These are phyloP conservation scores for Ceramica pisi DNA, from an alignment of 2,888 invertebrate genomes.

Conservation along the genomic window DNA sequence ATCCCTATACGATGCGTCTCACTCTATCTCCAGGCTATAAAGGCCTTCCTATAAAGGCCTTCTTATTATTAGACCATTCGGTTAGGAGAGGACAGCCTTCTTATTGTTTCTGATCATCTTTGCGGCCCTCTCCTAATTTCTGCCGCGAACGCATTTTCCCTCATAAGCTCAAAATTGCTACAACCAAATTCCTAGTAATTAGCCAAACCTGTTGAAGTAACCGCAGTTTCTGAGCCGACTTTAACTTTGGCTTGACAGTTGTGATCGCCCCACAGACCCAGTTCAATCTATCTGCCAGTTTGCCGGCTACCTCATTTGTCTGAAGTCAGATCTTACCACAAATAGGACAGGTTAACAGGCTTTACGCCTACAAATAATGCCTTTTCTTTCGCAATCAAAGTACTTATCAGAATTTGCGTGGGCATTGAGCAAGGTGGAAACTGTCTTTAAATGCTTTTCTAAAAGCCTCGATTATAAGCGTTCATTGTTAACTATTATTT, in stretches of 20 bases:
- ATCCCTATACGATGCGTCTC: not conserved
- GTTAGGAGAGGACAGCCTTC: not conserved
- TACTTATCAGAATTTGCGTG: slow-evolving; percentile 3
- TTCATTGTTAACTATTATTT: slow-evolving; percentile 18
- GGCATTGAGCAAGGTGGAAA: slow-evolving; percentile 14
- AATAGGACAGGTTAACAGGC: not conserved
- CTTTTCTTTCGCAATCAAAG: slow-evolving; percentile 32
- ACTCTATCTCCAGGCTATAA: not conserved
- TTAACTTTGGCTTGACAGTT: not conserved
- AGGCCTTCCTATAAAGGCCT: too few species aligned
- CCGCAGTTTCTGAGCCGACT: not conserved
- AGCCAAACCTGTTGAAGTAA: not conserved
- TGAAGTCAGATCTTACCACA: slow-evolving; percentile 2
- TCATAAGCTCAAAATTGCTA: not conserved
- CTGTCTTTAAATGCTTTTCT: slow-evolving; percentile 12
- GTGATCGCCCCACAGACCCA: not conserved
- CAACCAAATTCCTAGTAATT: not conserved
- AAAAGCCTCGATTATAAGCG: not conserved
- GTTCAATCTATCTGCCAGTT: not conserved
- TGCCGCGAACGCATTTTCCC: too few species aligned
- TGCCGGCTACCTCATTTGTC: not conserved
- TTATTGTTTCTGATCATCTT: not conserved
- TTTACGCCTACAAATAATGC: slow-evolving; percentile 19
- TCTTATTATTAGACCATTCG: not conserved
- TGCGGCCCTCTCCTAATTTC: not conserved